Evolutionary conservation across 2,888 invertebrate genomes (phyloP), one percentile per base, ranked within the genome.

Genomic region (Drosophila maculinotata): DNA sequence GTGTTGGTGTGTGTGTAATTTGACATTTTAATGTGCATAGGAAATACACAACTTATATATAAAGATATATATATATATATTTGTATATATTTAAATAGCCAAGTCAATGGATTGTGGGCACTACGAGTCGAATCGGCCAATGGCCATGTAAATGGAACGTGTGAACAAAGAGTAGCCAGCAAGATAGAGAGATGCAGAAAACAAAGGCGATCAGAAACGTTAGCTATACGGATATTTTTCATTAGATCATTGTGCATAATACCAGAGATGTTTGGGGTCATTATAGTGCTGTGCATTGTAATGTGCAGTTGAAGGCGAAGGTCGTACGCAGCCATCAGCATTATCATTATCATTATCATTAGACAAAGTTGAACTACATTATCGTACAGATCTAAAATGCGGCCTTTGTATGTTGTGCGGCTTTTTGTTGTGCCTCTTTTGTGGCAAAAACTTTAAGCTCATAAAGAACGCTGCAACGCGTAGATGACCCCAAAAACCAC

Each of bases 101-200:
- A 60, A 52, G 28, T 64, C n/a, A 38, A n/a, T 52, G 28, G 49
- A 44, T 53, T 62, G 47, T 41, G 44, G 56, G 52, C 53, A 60
- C 26, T 51, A 53, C 45, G 35, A 57, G 39, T 51, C 70, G 53
- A 73, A 72, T 54, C 73, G 70, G 28, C 60, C 73, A 84, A 48
- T 74, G 81, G 66, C 81, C 76, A 78, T 70, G 65, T 87, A 87
- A 87, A 83, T 87, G 76, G 82, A 83, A 83, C 87, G 82, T 83
- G 82, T 87, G 82, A 83, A 87, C 81, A 71, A 81, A 53, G 64
- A 62, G 49, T 38, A 52, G 26, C 39, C 25, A 39, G 48, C n/a
- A 47, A 63, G 33, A 64, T 9, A 28, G 17, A 36, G 54, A 59
- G 20, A 28, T 20, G 14, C 15, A 30, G 15, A 48, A 36, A 47